A percentile compares a stretch with the other conserved stretches of the same genome.
phyloP scores from a whole-genome alignment of 1,140 invertebrate species.

The Uloborus diversus region DNA sequence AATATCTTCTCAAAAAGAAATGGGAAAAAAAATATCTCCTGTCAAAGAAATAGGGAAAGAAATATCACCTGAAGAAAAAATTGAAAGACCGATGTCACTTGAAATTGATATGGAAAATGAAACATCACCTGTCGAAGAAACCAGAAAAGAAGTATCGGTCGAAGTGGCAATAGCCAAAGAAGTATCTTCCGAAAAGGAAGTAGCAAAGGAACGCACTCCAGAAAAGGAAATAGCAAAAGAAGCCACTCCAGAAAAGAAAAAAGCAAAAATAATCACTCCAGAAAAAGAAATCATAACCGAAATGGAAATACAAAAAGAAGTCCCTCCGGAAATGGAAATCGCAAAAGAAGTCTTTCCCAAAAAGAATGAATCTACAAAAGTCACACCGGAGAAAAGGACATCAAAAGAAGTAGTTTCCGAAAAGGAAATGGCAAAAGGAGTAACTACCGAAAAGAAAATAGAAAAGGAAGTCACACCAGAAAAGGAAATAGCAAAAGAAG shows the following conservation, averaged over 20 bases:
- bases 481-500: too few species aligned
- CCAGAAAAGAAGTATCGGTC: not conserved
- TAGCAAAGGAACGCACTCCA: not conserved
- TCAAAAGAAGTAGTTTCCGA: too few species aligned
- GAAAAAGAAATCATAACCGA: too few species aligned
- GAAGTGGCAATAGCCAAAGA: too few species aligned
- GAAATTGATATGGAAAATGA: slow-evolving; percentile 59
- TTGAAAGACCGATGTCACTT: slow-evolving; percentile 69
- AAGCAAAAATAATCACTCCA: not conserved
- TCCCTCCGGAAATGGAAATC: too few species aligned
- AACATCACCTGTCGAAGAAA: not conserved
- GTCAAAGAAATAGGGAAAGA: slow-evolving; percentile 10
- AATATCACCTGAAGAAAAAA: slow-evolving; percentile 55
- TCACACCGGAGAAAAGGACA: too few species aligned
- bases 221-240: not conserved
- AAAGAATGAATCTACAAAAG: too few species aligned
- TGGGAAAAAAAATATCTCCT: not conserved
- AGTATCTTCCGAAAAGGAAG: not conserved
- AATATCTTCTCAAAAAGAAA: not conserved
- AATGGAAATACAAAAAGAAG: too few species aligned
- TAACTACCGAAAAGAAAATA: too few species aligned
- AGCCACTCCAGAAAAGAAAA: not conserved
- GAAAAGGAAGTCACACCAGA: too few species aligned
- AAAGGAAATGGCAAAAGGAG: too few species aligned
- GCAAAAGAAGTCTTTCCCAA: too few species aligned